A percentile compares a stretch with the other conserved stretches of the same genome.
Evolutionary conservation across 2,888 invertebrate genomes (phyloP).

Genomic region (Melolontha melolontha): DNA sequence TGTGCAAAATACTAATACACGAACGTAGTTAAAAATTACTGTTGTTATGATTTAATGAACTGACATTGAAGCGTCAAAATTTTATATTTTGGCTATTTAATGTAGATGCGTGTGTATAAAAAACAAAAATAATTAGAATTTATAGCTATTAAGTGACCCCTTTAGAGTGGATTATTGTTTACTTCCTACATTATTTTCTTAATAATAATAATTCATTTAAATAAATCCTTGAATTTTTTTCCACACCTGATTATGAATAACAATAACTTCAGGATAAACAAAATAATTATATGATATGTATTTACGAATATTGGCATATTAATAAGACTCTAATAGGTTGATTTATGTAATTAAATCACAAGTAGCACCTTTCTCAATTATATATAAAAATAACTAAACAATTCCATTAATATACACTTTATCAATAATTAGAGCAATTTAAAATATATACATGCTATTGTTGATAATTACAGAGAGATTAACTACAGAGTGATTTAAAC

Average conservation of each 20-base stretch:
- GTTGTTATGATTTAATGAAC: no score
- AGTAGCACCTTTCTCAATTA: conserved; percentile 26
- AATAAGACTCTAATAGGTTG: conserved; percentile 23
- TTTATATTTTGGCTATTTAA: no score
- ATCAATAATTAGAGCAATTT: conserved; percentile 25
- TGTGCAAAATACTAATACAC: no score
- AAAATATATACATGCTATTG: not conserved
- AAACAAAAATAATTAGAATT: conserved; percentile 4
- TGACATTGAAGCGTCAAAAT: no score
- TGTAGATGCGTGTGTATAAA: not conserved
- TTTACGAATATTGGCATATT: conserved; percentile 3
- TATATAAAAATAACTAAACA: conserved; percentile 16
- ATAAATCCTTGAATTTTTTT: conserved; percentile 35
- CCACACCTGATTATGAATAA: conserved; percentile 16
- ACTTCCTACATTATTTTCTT: conserved; percentile 16
- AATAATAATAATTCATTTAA: conserved; percentile 22
- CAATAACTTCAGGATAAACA: conserved; percentile 15
- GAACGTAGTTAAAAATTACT: no score
- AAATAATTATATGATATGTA: conserved; percentile 6
- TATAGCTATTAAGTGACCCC: conserved; percentile 17
- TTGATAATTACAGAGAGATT: no score
- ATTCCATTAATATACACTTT: conserved; percentile 18
- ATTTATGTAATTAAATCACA: conserved; percentile 27
- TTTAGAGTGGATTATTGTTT: conserved; percentile 13
- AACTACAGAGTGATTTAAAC: no score